Conservation (phyloP, 92 coral and sea anemone species). For the Palythoa grandiflora region DNA sequence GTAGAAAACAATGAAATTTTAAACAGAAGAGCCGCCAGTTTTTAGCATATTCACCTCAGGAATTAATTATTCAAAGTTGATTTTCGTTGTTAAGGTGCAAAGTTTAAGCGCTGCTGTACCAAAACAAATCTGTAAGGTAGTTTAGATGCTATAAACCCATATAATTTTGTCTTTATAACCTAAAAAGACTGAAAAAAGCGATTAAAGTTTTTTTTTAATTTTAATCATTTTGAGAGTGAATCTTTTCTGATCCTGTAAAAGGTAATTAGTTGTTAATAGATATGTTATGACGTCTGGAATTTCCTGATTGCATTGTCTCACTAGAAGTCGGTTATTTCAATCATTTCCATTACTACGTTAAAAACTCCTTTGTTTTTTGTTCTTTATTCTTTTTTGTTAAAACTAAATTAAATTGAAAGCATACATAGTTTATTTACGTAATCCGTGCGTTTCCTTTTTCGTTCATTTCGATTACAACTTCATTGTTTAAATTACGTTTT, state of each 20-base stretch:
- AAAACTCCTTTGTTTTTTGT: neutral
- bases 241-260: neutral
- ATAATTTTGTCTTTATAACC: neutral
- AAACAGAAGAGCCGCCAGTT: too few species aligned
- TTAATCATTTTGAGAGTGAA: neutral
- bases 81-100: neutral
- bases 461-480: too few species aligned
- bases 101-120: neutral
- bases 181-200: neutral
- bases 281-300: neutral
- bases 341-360: neutral
- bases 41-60: too few species aligned
- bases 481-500: too few species aligned
- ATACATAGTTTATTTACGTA: too few species aligned
- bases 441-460: too few species aligned
- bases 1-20: too few species aligned
- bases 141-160: neutral
- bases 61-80: neutral
- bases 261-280: constrained; percentile 5
- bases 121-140: neutral
- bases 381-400: neutral
- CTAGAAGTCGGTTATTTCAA: neutral
- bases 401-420: too few species aligned
- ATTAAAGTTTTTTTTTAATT: neutral
- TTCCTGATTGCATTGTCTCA: neutral